phyloP scores from a whole-genome alignment of 2,888 invertebrate genomes.

The Subacronicta megacephala region DNA sequence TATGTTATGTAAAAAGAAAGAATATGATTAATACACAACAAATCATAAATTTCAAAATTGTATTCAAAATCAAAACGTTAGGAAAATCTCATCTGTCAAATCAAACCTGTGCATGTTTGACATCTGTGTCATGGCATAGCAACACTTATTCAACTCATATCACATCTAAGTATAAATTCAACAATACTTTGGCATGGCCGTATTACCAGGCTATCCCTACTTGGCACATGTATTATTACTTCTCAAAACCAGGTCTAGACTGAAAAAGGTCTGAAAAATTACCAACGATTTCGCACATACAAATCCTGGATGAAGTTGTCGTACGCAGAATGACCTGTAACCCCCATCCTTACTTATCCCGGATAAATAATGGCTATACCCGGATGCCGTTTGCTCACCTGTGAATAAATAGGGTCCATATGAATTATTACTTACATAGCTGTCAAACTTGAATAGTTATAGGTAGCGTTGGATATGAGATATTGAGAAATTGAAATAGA shows the following conservation, averaged over 20 bases:
- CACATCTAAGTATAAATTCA: too few species aligned
- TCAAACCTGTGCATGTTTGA: too few species aligned
- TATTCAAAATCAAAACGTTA: too few species aligned
- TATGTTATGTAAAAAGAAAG: too few species aligned
- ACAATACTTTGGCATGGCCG: too few species aligned
- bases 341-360: conserved; percentile 50
- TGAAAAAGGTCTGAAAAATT: conserved; percentile 34
- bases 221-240: neutral
- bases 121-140: too few species aligned
- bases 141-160: too few species aligned
- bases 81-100: too few species aligned
- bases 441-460: conserved; percentile 48
- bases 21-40: too few species aligned
- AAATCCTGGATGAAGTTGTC: conserved; percentile 51
- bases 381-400: conserved; percentile 44
- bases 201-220: too few species aligned
- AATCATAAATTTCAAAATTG: too few species aligned
- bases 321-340: conserved; percentile 48
- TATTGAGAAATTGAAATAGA: too few species aligned
- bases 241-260: conserved; percentile 6
- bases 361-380: conserved; percentile 56
- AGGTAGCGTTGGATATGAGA: conserved; percentile 11
- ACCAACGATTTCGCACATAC: conserved; percentile 37
- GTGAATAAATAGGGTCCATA: conserved; percentile 55
- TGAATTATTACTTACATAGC: conserved; percentile 45